Evolutionary conservation across 2,113 vertebrate genomes (phyloP).

Genomic region (Spilogale gracilis): DNA sequence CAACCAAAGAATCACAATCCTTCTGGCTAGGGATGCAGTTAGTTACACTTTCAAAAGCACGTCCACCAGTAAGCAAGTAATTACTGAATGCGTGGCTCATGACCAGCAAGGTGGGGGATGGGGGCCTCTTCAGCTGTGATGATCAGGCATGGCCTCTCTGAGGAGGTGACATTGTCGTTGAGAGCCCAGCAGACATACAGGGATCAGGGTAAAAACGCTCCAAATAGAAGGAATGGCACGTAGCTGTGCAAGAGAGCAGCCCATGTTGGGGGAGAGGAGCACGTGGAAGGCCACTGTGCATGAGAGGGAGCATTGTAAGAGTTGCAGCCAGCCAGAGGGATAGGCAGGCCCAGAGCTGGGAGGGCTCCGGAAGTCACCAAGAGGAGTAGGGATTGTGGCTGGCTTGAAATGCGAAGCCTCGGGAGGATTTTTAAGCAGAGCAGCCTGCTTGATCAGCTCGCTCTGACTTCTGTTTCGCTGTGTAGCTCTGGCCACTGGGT

Average conservation of each 20-base stretch:
- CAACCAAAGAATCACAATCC: neutral
- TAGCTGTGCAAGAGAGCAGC: neutral
- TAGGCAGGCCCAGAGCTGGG: neutral
- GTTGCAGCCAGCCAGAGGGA: neutral
- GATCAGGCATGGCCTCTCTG: neutral
- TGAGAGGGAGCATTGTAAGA: neutral
- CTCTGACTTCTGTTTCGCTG: neutral
- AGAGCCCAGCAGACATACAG: neutral
- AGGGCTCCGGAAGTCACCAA: neutral
- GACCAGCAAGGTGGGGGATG: neutral
- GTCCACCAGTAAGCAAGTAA: neutral
- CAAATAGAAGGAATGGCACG: neutral
- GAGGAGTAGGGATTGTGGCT: neutral
- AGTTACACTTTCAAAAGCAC: slow-evolving; percentile 30
- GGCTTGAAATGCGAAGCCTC: neutral
- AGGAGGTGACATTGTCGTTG: neutral
- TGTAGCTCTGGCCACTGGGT: neutral
- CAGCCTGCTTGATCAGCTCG: neutral
- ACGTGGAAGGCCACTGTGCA: neutral
- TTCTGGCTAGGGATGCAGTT: slow-evolving; percentile 39
- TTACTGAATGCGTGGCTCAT: neutral
- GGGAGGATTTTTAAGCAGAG: neutral
- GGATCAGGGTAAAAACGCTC: neutral
- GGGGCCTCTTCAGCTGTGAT: neutral
- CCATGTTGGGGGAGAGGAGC: neutral